Base-by-base conservation (phyloP, 2,113 vertebrate species). In the Sylvilagus bachmani region DNA sequence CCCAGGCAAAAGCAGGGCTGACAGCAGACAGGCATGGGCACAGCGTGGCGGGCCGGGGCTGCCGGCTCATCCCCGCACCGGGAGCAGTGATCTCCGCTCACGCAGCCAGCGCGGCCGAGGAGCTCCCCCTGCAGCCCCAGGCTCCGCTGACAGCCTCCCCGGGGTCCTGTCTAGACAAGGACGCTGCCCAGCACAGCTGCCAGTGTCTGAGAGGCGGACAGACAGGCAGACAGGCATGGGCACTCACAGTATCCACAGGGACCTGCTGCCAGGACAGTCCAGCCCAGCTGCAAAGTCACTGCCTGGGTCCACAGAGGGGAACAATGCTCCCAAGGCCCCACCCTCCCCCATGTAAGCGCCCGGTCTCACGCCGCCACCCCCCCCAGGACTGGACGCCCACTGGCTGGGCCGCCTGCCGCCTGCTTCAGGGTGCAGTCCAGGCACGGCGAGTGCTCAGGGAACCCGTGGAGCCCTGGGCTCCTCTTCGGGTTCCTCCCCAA, bases 391-490 rank as follows among this genome's bases (percentile, higher is more conserved):
- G 6, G 44, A 44, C 6, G 6, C 44, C 44, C 44, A 44, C 44
- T 8, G 44, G 44, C 1, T 44, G 44, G 44, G 38, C 38, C 38
- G 38, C 38, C 38, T 44, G 44, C 6, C 7, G 44, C 44, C 44
- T 44, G 44, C 44, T 8, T 12, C 27, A 7, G 21, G 10, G 49
- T 1, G 3, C 13, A 0, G 53, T 1, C 2, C 7, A 44, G 29
- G 13, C 11, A n/a, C 11, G 0, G 22, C 10, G 21, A 6, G 0
- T 7, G 5, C 49, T 36, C 13, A 17, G 25, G 14, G 9, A n/a
- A 6, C 33, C 29, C 16, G 8, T 3, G 1, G 53, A 36, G 17
- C 14, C 44, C 44, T 1, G 44, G 7, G 44, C 44, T 44, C 44
- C 44, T 44, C 44, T 44, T 44, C 7, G 44, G 44, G 44, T 44